phyloP scores from a whole-genome alignment of 2,888 invertebrate species.

The Horisme vitalbata region DNA sequence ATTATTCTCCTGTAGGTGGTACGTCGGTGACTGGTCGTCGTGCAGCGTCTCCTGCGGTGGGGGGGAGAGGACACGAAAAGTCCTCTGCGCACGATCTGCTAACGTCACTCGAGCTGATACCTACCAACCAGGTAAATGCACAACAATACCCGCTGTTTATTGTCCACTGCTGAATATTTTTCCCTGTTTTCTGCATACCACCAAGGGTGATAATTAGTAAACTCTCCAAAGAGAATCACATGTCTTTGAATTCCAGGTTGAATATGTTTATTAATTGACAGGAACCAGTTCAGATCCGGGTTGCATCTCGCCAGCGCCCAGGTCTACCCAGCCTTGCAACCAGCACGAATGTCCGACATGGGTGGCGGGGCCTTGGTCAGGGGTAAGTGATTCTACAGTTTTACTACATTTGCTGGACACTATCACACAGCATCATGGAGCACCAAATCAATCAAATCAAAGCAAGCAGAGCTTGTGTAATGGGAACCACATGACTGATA shows the following conservation, averaged over 20 bases:
- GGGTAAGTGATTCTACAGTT: constrained; percentile 93
- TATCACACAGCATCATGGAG: no score
- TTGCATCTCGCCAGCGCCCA: constrained; percentile 90
- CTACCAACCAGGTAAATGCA: constrained; percentile 66
- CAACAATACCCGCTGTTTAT: no score
- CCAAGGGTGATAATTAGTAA: no score
- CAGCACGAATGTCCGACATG: constrained; percentile 93
- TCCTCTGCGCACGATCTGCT: constrained; percentile 90
- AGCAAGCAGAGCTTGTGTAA: no score
- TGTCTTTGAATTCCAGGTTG: no score
- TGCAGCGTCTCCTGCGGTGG: constrained; percentile 95
- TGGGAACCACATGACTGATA: no score
- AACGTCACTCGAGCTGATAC: constrained; percentile 91
- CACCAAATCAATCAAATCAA: no score
- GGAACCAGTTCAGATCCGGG: constrained; percentile 87
- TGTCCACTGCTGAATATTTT: no score
- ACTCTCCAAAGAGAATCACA: no score
- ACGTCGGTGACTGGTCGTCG: constrained; percentile 93
- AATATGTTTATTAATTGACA: constrained; percentile 56
- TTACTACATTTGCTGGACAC: no score
- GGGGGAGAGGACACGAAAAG: constrained; percentile 90
- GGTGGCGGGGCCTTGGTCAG: constrained; percentile 94
- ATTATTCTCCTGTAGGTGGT: constrained; percentile 86
- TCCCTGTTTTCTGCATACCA: no score
- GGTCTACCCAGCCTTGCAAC: constrained; percentile 91